Percentiles rank a stretch among this genome's conserved stretches.
phyloP scores from a whole-genome alignment of 2,113 vertebrate genomes.

The Petrocephalus microphthalmus region DNA sequence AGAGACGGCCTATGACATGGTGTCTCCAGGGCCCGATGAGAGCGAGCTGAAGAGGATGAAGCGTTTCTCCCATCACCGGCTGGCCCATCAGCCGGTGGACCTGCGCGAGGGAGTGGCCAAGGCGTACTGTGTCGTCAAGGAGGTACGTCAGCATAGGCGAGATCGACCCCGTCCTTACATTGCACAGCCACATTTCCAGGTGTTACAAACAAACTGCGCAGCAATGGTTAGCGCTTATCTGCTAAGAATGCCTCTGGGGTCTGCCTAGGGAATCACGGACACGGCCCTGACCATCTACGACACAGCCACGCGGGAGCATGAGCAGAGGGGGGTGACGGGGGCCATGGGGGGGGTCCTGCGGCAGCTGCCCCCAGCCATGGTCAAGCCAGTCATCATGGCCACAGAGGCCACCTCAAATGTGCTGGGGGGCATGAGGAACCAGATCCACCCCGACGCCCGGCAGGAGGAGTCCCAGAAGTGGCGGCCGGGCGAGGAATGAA shows the following conservation, averaged over 20 bases:
- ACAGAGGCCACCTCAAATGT: slow-evolving; percentile 96
- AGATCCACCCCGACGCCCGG: slow-evolving; percentile 89
- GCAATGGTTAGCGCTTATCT: not conserved
- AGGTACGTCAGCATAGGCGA: slow-evolving; percentile 59
- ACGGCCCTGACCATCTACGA: slow-evolving; percentile 93
- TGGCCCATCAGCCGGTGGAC: slow-evolving; percentile 90
- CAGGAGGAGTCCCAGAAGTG: slow-evolving; percentile 98
- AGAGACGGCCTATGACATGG: slow-evolving; percentile 97
- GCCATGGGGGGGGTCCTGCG: slow-evolving; percentile 92
- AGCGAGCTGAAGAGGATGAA: slow-evolving; percentile 74
- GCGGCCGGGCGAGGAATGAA: slow-evolving; percentile 77
- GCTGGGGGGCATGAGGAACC: slow-evolving; percentile 94
- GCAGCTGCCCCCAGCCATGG: slow-evolving; percentile 88
- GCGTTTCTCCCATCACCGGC: slow-evolving; percentile 76
- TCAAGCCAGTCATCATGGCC: slow-evolving; percentile 90
- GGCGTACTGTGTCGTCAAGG: slow-evolving; percentile 91
- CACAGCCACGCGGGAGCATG: slow-evolving; percentile 90
- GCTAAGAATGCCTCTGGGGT: not conserved
- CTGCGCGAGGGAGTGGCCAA: slow-evolving; percentile 94
- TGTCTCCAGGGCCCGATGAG: slow-evolving; percentile 83
- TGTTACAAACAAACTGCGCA: not conserved
- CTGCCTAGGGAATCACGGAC: slow-evolving; percentile 81
- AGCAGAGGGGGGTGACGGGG: slow-evolving; percentile 90
- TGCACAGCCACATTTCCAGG: not conserved
- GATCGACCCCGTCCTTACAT: not conserved